A percentile compares a stretch with the other conserved stretches of the same genome.
Evolutionary conservation across 2,888 invertebrate species (phyloP).

Genomic region (Athalia rosae): DNA sequence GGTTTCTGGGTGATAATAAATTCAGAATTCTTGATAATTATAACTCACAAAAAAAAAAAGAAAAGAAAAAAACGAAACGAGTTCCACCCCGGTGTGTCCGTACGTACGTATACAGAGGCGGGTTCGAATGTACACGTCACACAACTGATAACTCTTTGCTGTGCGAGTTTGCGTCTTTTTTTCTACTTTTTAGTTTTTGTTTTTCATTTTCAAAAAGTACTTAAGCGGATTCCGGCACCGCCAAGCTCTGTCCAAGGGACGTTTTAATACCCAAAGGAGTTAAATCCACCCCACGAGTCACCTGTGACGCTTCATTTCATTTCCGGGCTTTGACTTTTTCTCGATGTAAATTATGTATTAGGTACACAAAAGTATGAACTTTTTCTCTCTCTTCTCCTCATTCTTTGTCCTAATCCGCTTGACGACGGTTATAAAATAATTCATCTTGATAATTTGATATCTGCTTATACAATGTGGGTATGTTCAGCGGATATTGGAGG

Average conservation of each 20-base stretch:
- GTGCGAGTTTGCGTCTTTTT: slow-evolving; percentile 19
- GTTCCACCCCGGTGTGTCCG: slow-evolving; percentile 11
- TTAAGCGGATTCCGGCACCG: slow-evolving; percentile 32
- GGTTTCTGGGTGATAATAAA: slow-evolving; percentile 13
- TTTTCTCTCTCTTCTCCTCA: too few relatives aligned
- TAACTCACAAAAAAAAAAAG: background rate
- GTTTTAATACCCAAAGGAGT: slow-evolving; percentile 40
- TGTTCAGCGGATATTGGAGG: too few relatives aligned
- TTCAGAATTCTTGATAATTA: slow-evolving; percentile 25
- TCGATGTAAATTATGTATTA: background rate
- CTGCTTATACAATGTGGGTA: background rate
- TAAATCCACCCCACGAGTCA: slow-evolving; percentile 21
- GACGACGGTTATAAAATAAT: background rate
- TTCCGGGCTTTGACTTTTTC: slow-evolving; percentile 14
- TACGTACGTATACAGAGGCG: background rate
- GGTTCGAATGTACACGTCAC: background rate
- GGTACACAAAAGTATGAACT: background rate
- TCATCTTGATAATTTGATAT: background rate
- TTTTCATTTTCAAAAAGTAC: slow-evolving; percentile 6
- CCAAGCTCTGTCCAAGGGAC: slow-evolving; percentile 31
- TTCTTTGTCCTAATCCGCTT: background rate
- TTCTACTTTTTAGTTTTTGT: background rate
- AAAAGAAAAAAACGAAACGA: background rate
- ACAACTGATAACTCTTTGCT: background rate
- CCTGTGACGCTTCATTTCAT: slow-evolving; percentile 36